Evolutionary conservation across 1,140 invertebrate genomes (phyloP).

Genomic region (Daktulosphaira vitifoliae): DNA sequence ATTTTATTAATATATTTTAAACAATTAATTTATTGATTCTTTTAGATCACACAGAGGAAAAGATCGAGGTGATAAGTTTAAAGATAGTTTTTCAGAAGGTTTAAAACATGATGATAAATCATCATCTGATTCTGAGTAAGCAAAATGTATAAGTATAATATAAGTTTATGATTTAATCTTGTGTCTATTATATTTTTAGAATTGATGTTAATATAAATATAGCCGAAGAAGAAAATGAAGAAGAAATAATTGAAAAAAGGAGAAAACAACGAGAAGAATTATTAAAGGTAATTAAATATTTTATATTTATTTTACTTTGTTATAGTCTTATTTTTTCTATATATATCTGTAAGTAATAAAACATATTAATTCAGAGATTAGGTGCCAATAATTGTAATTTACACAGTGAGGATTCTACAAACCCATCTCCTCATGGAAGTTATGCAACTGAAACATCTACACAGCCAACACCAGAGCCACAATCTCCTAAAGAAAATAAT

Average conservation of each 20-base stretch:
- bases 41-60: constrained; percentile 30
- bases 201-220: constrained; percentile 57
- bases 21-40: neutral
- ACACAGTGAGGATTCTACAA: constrained; percentile 27
- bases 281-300: constrained; percentile 55
- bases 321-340: too few relatives aligned
- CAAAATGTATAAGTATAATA: constrained; percentile 36
- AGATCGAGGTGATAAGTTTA: constrained; percentile 52
- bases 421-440: constrained; percentile 29
- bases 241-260: constrained; percentile 82
- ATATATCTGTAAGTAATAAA: too few relatives aligned
- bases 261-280: constrained; percentile 83
- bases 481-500: constrained; percentile 22
- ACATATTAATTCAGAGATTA: constrained; percentile 10
- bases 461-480: constrained; percentile 17
- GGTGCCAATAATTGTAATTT: constrained; percentile 31
- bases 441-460: constrained; percentile 22
- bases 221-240: constrained; percentile 89
- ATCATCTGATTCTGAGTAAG: constrained; percentile 54
- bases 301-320: too few relatives aligned
- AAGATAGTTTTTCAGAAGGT: constrained; percentile 78
- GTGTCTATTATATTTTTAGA: constrained; percentile 38
- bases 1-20: neutral
- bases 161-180: too few relatives aligned
- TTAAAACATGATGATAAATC: constrained; percentile 54